phyloP scores from a whole-genome alignment of 2,797 vertebrate genomes.

The Sebastes oblongus region DNA sequence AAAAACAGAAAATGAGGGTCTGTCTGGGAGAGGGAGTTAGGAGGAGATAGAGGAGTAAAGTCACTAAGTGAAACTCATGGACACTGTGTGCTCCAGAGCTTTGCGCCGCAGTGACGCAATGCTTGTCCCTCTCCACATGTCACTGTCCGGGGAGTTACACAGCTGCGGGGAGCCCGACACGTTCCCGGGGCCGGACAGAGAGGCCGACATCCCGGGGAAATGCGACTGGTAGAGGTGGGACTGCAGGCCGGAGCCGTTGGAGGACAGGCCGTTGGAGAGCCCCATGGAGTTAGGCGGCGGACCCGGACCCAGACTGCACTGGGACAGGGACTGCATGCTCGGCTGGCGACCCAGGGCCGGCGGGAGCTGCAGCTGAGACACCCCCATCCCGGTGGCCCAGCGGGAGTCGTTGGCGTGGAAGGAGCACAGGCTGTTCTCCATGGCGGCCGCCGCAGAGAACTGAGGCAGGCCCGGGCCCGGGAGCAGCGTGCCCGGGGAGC shows the following conservation, averaged over 20 bases:
- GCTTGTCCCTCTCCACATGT: conserved; percentile 99
- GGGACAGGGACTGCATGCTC: conserved; percentile 95
- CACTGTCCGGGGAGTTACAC: conserved; percentile 98
- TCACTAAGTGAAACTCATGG: conserved; percentile 98
- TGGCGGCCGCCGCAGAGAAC: conserved; percentile 92
- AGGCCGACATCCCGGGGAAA: conserved; percentile 96
- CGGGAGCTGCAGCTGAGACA: conserved; percentile 93
- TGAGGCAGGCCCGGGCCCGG: conserved; percentile 93
- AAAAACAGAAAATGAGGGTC: conserved; percentile 46
- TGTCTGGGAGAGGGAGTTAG: conserved; percentile 3
- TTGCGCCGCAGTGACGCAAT: conserved; percentile 97
- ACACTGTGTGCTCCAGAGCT: conserved; percentile 99
- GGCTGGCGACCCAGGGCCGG: conserved; percentile 91
- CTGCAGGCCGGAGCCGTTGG: conserved; percentile 94
- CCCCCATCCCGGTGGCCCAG: conserved; percentile 95
- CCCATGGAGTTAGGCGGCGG: conserved; percentile 95
- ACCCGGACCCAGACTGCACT: conserved; percentile 93
- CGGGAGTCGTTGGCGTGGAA: conserved; percentile 98
- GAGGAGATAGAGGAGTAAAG: conserved; percentile 6
- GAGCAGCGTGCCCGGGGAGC: conserved; percentile 92
- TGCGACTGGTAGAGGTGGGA: conserved; percentile 97
- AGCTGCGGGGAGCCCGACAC: conserved; percentile 96
- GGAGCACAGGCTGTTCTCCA: conserved; percentile 97
- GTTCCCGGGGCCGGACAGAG: conserved; percentile 93
- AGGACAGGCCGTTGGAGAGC: conserved; percentile 92